A percentile compares a stretch with the other conserved stretches of the same genome.
Evolutionary conservation across 2,113 vertebrate species (phyloP).

Genomic region (Lonchura striata): DNA sequence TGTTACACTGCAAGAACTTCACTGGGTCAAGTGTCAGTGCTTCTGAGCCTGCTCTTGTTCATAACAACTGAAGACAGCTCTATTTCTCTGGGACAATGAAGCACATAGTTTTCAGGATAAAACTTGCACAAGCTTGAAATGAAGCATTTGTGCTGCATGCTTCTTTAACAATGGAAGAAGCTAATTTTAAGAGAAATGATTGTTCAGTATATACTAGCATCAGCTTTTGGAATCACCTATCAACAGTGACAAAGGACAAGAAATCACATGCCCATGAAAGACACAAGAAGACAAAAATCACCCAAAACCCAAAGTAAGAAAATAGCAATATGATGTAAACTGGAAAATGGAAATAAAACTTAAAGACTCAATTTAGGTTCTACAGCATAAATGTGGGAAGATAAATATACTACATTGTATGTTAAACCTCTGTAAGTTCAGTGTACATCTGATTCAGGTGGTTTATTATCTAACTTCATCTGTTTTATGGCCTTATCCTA

Average conservation of each 20-base stretch:
- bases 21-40: slow-evolving; percentile 45
- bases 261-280: slow-evolving; percentile 10
- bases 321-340: not conserved
- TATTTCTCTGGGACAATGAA: slow-evolving; percentile 57
- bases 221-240: not conserved
- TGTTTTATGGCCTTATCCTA: not conserved
- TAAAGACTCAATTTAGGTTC: not conserved
- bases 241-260: not conserved
- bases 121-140: slow-evolving; percentile 64
- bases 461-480: not conserved
- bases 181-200: slow-evolving; percentile 42
- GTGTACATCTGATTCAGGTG: not conserved
- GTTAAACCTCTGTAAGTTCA: not conserved
- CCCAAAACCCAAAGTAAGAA: not conserved
- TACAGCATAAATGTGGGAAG: not conserved
- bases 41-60: slow-evolving; percentile 22
- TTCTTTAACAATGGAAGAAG: slow-evolving; percentile 43
- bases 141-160: slow-evolving; percentile 41
- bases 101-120: slow-evolving; percentile 63
- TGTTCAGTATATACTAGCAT: not conserved
- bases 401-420: not conserved
- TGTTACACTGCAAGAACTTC: slow-evolving; percentile 8
- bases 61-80: slow-evolving; percentile 48
- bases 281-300: not conserved
- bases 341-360: not conserved